Conservation (phyloP, 2,113 vertebrate genomes). For the Emydocephalus ijimae region DNA sequence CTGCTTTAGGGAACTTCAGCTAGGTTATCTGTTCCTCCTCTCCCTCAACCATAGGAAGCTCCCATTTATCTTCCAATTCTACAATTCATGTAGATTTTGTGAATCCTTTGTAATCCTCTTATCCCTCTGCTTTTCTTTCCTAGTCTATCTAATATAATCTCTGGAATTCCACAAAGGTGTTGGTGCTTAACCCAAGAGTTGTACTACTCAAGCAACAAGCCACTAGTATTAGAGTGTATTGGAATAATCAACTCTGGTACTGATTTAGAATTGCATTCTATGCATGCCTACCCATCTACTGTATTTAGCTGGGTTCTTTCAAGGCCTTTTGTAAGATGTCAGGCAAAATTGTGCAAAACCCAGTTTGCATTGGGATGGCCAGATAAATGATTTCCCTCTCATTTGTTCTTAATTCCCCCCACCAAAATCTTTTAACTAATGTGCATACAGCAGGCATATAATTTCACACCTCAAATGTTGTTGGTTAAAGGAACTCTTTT, state of each 20-base stretch:
- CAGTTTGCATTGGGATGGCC: neutral
- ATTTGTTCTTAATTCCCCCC: neutral
- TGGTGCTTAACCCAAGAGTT: conserved; percentile 10
- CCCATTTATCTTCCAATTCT: neutral
- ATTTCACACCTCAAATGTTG: neutral
- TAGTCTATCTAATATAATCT: conserved; percentile 1
- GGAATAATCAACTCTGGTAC: neutral
- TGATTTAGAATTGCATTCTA: conserved; percentile 13
- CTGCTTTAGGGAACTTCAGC: neutral
- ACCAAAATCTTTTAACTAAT: neutral
- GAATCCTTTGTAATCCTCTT: neutral
- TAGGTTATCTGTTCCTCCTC: neutral
- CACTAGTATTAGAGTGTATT: neutral
- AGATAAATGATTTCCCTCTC: neutral
- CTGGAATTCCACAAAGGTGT: conserved; percentile 28
- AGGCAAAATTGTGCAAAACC: neutral
- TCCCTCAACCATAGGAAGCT: neutral
- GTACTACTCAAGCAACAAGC: neutral
- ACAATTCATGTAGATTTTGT: accelerated
- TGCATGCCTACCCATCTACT: neutral
- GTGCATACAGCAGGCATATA: neutral
- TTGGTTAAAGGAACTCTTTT: neutral
- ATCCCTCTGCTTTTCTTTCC: neutral
- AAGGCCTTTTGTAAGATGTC: neutral
- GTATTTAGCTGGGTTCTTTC: neutral